Evolutionary conservation across 2,797 vertebrate species (phyloP).

Genomic region (Helostoma temminkii): DNA sequence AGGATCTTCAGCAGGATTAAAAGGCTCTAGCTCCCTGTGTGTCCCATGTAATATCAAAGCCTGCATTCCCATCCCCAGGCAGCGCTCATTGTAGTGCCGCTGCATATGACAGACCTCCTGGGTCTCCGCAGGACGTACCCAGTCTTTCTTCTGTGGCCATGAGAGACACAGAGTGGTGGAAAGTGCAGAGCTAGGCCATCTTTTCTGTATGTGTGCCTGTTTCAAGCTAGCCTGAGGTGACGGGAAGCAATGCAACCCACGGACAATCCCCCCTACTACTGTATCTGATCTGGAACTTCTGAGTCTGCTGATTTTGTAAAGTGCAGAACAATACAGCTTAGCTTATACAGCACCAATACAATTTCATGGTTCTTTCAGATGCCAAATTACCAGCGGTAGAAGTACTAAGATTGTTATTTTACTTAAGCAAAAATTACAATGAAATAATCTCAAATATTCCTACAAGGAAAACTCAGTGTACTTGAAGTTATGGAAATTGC

Average conservation of each 20-base stretch:
- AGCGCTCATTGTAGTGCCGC: conserved; percentile 77
- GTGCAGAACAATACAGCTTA: conserved; percentile 27
- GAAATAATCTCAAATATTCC: background rate
- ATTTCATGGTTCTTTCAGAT: conserved; percentile 3
- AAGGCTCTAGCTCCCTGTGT: conserved; percentile 80
- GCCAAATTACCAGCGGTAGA: background rate
- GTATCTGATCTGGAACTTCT: conserved; percentile 72
- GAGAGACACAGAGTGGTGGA: conserved; percentile 56
- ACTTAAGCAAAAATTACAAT: background rate
- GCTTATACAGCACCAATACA: conserved; percentile 29
- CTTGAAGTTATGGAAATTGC: too few species aligned
- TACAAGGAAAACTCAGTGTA: too few species aligned
- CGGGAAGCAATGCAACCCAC: conserved; percentile 39
- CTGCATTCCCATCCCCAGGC: conserved; percentile 81
- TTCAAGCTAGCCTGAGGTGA: conserved; percentile 68
- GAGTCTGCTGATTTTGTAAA: conserved; percentile 66
- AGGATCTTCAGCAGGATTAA: conserved; percentile 73
- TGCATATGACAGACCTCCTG: conserved; percentile 86
- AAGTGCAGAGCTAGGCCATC: conserved; percentile 71
- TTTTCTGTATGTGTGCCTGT: conserved; percentile 39
- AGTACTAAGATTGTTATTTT: background rate
- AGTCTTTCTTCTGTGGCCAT: conserved; percentile 79
- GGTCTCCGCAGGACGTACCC: conserved; percentile 82
- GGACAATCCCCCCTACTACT: conserved; percentile 46
- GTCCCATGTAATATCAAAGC: conserved; percentile 86